Evolutionary conservation across 2,888 invertebrate species (phyloP).

Genomic region (Oeneis ivallda): DNA sequence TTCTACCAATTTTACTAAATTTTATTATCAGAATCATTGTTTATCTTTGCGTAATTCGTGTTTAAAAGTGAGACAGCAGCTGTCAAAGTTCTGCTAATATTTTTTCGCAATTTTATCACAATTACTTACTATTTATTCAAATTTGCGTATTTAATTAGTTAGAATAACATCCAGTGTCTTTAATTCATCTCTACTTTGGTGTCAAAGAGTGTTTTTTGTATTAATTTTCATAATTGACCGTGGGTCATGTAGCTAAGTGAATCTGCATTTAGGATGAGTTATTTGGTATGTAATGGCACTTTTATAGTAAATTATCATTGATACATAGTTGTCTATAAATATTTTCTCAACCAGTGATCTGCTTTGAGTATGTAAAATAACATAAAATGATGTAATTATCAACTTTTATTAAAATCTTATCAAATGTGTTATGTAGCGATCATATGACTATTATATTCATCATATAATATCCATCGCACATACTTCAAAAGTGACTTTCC

Average conservation of each 20-base stretch:
- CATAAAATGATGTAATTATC: slow-evolving; percentile 1
- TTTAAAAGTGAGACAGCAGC: slow-evolving; percentile 55
- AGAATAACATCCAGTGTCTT: slow-evolving; percentile 14
- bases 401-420: neutral
- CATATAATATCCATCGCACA: too few species aligned
- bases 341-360: neutral
- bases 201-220: neutral
- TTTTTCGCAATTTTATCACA: slow-evolving; percentile 39
- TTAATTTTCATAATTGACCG: neutral
- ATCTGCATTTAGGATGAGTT: neutral
- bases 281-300: neutral
- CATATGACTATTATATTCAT: too few species aligned
- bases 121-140: slow-evolving; percentile 41
- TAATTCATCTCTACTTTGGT: neutral
- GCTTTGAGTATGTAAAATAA: neutral
- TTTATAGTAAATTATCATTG: slow-evolving; percentile 12
- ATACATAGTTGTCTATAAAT: neutral
- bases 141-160: slow-evolving; percentile 40
- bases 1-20: slow-evolving; percentile 29
- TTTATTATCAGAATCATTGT: slow-evolving; percentile 38
- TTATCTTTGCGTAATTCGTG: slow-evolving; percentile 44
- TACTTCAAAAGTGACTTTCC: too few species aligned
- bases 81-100: slow-evolving; percentile 58
- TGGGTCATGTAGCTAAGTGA: neutral
- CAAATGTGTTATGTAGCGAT: neutral